Base-by-base conservation (phyloP, 1,140 invertebrate species). In the Ceratina australensis region DNA sequence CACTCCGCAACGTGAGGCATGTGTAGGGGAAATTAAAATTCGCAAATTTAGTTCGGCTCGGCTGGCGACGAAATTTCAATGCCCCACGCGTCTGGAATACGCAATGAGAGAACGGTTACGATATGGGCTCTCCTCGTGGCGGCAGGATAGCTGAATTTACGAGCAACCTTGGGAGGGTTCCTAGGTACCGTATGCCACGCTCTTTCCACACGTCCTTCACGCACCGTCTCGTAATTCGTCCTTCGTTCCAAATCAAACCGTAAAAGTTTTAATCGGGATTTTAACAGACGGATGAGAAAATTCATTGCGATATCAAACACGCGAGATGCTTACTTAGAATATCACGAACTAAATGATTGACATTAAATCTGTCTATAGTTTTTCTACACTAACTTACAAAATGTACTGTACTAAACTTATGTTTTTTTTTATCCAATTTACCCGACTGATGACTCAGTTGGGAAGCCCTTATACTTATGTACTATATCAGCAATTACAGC, bases 111-210 rank as follows among this genome's bases (percentile, higher is more conserved):
- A 61, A 83, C 59, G 60, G 57, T 80, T 68, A 74, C 59, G 68
- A 84, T 63, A 60, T 82, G 68, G 68, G 33, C 56, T 52, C 64
- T 67, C 5, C 24, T 49, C 54, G 20, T 54, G 47, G 71, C 59
- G 66, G 22, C 26, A 16, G 50, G 18, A 60, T 78, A 68, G 3
- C 67, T 68, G 80, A 82, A 80, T 86, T 86, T 87, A 83, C 80
- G 80, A 84, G 85, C 80, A 81, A 64, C 82, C 85, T 86, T 84
- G 79, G 66, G 28, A 61, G 47, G 74, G 76, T 86, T 74, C 78
- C 65, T 63, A 69, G 72, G 72, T 81, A 85, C 83, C 83, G 83
- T 85, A 82, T 71, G 47, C 61, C 52, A 60, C 50, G 28, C 73
- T 80, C 66, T 71, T 77, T 77, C 60, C 50, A 33, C 47, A 26